Base-by-base conservation (phyloP, 2,888 invertebrate genomes). In the Artemia sp. region DNA sequence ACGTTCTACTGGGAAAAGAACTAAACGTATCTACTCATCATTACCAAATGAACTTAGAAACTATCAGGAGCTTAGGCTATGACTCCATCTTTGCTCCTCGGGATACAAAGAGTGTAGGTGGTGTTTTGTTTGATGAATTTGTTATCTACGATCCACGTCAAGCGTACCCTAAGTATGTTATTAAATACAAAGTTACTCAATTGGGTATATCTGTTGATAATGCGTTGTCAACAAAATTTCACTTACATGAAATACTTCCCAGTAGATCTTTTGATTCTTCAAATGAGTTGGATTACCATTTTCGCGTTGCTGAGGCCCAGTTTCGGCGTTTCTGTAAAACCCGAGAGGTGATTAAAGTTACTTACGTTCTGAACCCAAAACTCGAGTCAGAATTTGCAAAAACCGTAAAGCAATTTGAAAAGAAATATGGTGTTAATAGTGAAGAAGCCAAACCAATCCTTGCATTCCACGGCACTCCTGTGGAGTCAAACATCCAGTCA, bases 71-170 rank as follows among this genome's bases (percentile, higher is more conserved):
- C 3, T 8, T n/a, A 8, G 50, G 67, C 67, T 70, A 51, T 66
- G 70, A 70, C 24, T 70, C 70, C 5, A 19, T 70, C 8, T 70
- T 68, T 52, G 70, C 70, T 6, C 14, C 24, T 11, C 64, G 70
- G 10, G 51, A 69, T 51, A 70, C 70, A n/a, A 70, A 70, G 51
- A 12, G 12, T 10, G 51, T 51, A 51, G 70, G 70, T 3, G 70
- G 70, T 11, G 70, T 70, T 51, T 19, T 69, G 50, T 67, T 51
- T 51, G 70, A 70, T 51, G 67, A 69, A 51, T 70, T 70, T 70
- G 70, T 70, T 10, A 12, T 70, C 50, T 70, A 70, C 70, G 51
- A 70, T 68, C 67, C 70, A 10, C 8, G 38, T 9, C 66, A 67
- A 51, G 70, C 67, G 8, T 24, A 67, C 5, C 70, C 70, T 10